A percentile compares a stretch with the other conserved stretches of the same genome.
These are phyloP conservation scores for Mesorhabditis belari DNA, from an alignment of 2,888 invertebrate species.

Conservation along the genomic window DNA sequence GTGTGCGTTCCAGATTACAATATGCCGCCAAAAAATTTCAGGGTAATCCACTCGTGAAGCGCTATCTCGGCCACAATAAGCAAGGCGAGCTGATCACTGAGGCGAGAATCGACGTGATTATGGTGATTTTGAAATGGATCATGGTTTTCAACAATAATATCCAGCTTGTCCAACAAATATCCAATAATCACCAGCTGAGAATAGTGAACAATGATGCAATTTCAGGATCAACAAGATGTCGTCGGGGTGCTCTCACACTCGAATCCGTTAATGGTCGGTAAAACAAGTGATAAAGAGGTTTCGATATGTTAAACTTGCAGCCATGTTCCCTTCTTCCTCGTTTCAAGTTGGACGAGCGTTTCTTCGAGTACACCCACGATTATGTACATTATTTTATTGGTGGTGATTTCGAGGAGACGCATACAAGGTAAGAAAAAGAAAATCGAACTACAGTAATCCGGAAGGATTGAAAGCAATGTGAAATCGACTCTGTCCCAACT, in stretches of 20 bases:
- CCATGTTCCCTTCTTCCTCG: conserved; percentile 11
- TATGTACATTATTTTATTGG: conserved; percentile 32
- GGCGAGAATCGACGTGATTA: conserved; percentile 27
- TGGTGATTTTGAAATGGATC: too few relatives aligned
- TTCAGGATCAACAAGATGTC: conserved; percentile 22
- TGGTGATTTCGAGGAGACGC: conserved; percentile 8
- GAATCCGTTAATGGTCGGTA: conserved; percentile 14
- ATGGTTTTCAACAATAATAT: too few relatives aligned
- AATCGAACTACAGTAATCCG: neutral
- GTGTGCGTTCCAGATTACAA: too few relatives aligned
- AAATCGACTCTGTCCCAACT: too few relatives aligned
- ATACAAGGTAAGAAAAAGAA: neutral
- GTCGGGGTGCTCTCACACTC: conserved; percentile 22
- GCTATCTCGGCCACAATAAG: conserved; percentile 6
- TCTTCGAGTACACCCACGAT: conserved; percentile 31
- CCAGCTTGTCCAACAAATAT: too few relatives aligned
- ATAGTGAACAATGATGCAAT: too few relatives aligned
- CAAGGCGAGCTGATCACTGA: conserved; percentile 10
- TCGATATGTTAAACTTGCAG: neutral
- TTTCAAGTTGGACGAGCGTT: conserved; percentile 16
- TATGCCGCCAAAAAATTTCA: neutral
- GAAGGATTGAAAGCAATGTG: too few relatives aligned
- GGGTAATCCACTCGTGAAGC: conserved; percentile 2
- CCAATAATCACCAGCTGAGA: too few relatives aligned
- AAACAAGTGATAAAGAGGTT: neutral